phyloP scores from a whole-genome alignment of 2,888 invertebrate genomes.

The Lobophora halterata region DNA sequence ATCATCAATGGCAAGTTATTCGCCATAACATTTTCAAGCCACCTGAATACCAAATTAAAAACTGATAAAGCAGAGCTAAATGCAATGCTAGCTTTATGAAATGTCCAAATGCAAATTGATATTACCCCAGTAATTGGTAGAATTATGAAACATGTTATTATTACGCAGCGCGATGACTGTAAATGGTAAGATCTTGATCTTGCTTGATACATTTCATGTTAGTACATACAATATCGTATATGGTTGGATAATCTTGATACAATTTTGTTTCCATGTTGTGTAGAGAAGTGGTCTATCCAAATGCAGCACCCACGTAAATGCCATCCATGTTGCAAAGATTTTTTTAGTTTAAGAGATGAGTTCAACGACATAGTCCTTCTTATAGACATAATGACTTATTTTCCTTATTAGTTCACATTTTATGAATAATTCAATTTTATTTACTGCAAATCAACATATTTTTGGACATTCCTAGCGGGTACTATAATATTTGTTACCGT shows the following conservation, averaged over 20 bases:
- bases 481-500: not conserved
- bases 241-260: slow-evolving; percentile 31
- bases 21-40: slow-evolving; percentile 55
- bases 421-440: slow-evolving; percentile 24
- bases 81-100: too few relatives aligned
- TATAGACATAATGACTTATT: slow-evolving; percentile 27
- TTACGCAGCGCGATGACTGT: not conserved
- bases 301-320: slow-evolving; percentile 44
- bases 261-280: slow-evolving; percentile 27
- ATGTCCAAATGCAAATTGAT: too few relatives aligned
- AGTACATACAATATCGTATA: slow-evolving; percentile 19
- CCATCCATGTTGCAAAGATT: slow-evolving; percentile 42
- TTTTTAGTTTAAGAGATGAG: slow-evolving; percentile 43
- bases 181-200: slow-evolving; percentile 11
- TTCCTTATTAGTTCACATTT: slow-evolving; percentile 21
- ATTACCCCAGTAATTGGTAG: too few relatives aligned
- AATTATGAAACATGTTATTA: too few relatives aligned
- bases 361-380: slow-evolving; percentile 46
- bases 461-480: slow-evolving; percentile 22
- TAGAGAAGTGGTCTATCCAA: slow-evolving; percentile 32
- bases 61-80: too few relatives aligned
- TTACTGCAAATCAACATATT: slow-evolving; percentile 31
- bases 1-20: slow-evolving; percentile 69
- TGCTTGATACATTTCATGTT: slow-evolving; percentile 17
- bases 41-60: slow-evolving; percentile 40